Percentiles rank a stretch among this genome's conserved stretches.
These are phyloP conservation scores for Symphodus melops DNA, from an alignment of 2,113 vertebrate species.

Conservation along the genomic window DNA sequence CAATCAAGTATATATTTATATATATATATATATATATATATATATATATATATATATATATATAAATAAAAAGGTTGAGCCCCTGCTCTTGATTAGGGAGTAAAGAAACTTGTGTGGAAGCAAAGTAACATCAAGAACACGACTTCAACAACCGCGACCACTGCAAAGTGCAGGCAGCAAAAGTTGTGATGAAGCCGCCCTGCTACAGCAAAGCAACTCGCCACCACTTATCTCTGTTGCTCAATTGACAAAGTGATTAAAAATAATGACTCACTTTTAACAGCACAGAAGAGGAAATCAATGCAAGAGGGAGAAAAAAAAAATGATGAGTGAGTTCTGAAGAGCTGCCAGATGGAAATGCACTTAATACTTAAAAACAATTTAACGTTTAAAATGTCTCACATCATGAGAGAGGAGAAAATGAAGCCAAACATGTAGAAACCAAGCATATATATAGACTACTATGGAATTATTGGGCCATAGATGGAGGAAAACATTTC, in stretches of 20 bases:
- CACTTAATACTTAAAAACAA: slow-evolving; percentile 35
- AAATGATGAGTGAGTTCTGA: not conserved
- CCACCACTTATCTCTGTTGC: slow-evolving; percentile 5
- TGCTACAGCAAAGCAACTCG: not conserved
- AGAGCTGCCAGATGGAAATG: slow-evolving; percentile 26
- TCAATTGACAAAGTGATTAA: slow-evolving; percentile 37
- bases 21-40: too few species aligned
- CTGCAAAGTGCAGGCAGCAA: slow-evolving; percentile 29
- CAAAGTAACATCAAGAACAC: not conserved
- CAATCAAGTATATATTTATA: slow-evolving; percentile 2
- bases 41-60: too few species aligned
- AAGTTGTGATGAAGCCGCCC: slow-evolving; percentile 24
- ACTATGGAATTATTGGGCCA: slow-evolving; percentile 31
- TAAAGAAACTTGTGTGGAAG: slow-evolving; percentile 17
- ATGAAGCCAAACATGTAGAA: slow-evolving; percentile 8
- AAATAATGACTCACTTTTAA: slow-evolving; percentile 37
- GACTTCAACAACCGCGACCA: slow-evolving; percentile 27
- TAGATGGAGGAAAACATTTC: slow-evolving; percentile 10
- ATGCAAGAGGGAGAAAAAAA: not conserved
- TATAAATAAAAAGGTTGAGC: not conserved
- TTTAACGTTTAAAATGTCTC: not conserved
- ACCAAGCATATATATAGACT: not conserved
- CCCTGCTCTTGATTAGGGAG: slow-evolving; percentile 1
- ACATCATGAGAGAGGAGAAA: not conserved
- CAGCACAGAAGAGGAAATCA: slow-evolving; percentile 2